Evolutionary conservation across 2,888 invertebrate species (phyloP), one percentile per base, ranked within the genome.

Genomic region (Micoletzkya japonica): DNA sequence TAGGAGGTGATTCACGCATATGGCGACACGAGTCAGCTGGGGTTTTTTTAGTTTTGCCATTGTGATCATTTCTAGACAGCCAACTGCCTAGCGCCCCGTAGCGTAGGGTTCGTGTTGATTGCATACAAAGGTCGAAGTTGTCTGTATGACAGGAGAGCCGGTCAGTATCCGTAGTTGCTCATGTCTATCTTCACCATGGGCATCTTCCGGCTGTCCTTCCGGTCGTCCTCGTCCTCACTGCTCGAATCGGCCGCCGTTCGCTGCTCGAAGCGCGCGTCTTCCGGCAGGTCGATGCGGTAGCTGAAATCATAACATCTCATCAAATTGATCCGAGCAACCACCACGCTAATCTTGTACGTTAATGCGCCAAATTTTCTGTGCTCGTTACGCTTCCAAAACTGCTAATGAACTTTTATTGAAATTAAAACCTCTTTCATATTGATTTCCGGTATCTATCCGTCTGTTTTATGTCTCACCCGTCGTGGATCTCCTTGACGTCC

Each of bases 151-250:
- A n/a, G n/a, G n/a, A n/a, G n/a, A n/a, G n/a, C n/a, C n/a, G n/a
- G 20, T 64, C 26, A 56, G 32, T 85, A 85, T 63, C 83, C 82
- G 76, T 84, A 85, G 69, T 83, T 83, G 56, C 78, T 81, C 84
- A 85, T 85, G 72, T 85, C 82, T 63, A 85, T 85, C 72, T 86
- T 76, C 50, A 85, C 78, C 24, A 82, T 78, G 32, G 85, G 83
- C 74, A 81, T 80, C 56, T 77, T 50, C 26, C 73, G 54, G 30
- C 66, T 80, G 66, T 75, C 74, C 26, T 70, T 72, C 52, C 66
- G 76, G 30, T 82, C 82, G 4, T 81, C 82, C 7, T 81, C 82
- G 30, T 81, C 81, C 64, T 80, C 76, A 17, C 76, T 76, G 20
- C 72, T 72, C 7, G 78, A 78, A 54, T 77, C 77, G n/a, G n/a